Evolutionary conservation across 2,888 invertebrate genomes (phyloP), one percentile per base, ranked within the genome.

Genomic region (Lycaena phlaeas): DNA sequence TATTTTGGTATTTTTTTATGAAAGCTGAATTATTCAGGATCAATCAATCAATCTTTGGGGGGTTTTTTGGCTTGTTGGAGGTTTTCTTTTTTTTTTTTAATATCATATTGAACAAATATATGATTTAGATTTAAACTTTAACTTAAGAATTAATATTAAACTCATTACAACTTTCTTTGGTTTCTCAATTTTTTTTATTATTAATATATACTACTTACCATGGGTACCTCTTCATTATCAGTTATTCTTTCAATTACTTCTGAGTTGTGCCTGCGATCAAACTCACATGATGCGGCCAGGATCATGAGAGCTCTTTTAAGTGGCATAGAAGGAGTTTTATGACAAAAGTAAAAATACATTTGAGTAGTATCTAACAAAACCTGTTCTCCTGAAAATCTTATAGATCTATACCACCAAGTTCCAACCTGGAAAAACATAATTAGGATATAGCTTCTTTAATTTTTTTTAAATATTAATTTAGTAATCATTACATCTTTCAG

Each of bases 371-470:
- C 96, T 44, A 99, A 77, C 9, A 99, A 84, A 1, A 98, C 97
- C 87, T 97, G 95, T 70, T 99, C 98, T 45, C 97, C 97, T 41
- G 97, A 97, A 78, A 94, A 99, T 56, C 95, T 92, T 54, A 98
- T 98, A 44, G 97, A 97, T 44, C 95, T 90, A 74, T 98, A 98
- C 99, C 99, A 99, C 99, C 99, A 99, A 55, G 94, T 94, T 36
- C 98, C 98, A 47, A 96, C 88, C 88, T 88, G 58, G 45, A 76
- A 28, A 6, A 38, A 38, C 27, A 26, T 36, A 38, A 10, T n/a
- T 4, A 27, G 4, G 4, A 27, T 1, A 10, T 27, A 5, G 4
- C 11, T 27, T n/a, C 4, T 10, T 27, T 17, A n/a, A n/a, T n/a
- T n/a, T n/a, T n/a, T n/a, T n/a, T n/a, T n/a, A n/a, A n/a, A n/a